A percentile compares a stretch with the other conserved stretches of the same genome.
These are phyloP conservation scores for Temnothorax ravouxi DNA, from an alignment of 2,888 invertebrate genomes.

Conservation along the genomic window DNA sequence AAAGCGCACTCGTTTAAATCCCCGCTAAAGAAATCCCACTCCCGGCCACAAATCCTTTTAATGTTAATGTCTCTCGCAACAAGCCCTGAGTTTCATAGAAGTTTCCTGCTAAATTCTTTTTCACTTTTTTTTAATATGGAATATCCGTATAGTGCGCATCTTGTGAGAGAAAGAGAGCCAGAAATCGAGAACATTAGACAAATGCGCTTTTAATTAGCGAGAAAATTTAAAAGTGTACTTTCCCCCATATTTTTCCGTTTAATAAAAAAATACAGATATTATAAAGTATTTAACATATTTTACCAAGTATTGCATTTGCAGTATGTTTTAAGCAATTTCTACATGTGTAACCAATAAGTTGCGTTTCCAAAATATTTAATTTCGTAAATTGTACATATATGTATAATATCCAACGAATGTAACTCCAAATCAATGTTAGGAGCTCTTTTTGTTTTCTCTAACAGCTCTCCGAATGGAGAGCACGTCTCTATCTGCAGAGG, in stretches of 20 bases:
- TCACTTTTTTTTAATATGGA: constrained; percentile 21
- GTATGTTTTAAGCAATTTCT: background rate
- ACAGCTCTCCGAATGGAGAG: background rate
- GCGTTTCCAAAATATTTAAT: background rate
- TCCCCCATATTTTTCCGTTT: background rate
- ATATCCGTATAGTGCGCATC: background rate
- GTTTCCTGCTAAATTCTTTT: constrained; percentile 35
- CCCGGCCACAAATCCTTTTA: constrained; percentile 39
- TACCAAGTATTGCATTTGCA: background rate
- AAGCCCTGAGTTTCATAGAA: constrained; percentile 20
- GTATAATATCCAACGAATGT: background rate
- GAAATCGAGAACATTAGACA: background rate
- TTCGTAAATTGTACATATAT: background rate
- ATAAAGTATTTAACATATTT: background rate
- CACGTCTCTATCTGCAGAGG: background rate
- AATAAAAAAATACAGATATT: background rate
- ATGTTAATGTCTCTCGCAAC: constrained; percentile 37
- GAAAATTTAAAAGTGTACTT: background rate
- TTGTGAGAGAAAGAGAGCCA: background rate
- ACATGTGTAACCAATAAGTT: background rate
- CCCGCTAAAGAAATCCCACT: constrained; percentile 28
- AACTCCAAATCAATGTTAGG: background rate
- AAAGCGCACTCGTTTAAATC: constrained; percentile 47
- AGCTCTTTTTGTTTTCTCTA: background rate
- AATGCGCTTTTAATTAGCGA: constrained; percentile 5